These are phyloP conservation scores for Aphelinus certus DNA, from an alignment of 1,140 invertebrate genomes.

Conservation along the genomic window DNA sequence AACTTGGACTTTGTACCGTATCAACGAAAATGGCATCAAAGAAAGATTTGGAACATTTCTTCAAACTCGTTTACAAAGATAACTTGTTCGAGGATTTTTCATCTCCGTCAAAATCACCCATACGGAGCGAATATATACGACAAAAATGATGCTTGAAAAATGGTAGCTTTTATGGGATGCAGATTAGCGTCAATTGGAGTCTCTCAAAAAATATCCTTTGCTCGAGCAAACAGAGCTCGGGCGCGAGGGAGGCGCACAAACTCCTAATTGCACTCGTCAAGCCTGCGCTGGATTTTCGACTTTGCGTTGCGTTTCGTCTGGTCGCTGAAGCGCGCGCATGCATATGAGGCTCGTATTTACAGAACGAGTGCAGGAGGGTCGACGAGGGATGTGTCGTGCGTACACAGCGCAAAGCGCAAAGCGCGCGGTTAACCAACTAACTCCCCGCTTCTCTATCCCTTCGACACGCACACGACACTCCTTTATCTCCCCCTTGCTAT, in stretches of 20 bases:
- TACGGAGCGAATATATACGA: too few species aligned
- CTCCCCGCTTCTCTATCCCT: not conserved
- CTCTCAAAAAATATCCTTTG: constrained; percentile 10
- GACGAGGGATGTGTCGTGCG: constrained; percentile 5
- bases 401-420: constrained; percentile 12
- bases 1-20: too few species aligned
- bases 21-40: too few species aligned
- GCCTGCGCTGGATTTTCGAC: constrained; percentile 1
- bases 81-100: too few species aligned
- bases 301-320: not conserved
- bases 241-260: not conserved
- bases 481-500: not conserved
- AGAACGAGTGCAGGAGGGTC: constrained; percentile 23
- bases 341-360: constrained; percentile 28
- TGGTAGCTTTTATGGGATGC: too few species aligned
- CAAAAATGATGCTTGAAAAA: too few species aligned
- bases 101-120: too few species aligned
- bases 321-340: not conserved
- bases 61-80: too few species aligned
- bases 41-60: too few species aligned
- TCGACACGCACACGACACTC: not conserved
- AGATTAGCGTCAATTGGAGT: not conserved
- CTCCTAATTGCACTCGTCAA: constrained; percentile 23
- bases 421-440: constrained; percentile 15
- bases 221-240: constrained; percentile 7